A percentile compares a stretch with the other conserved stretches of the same genome.
Conservation (phyloP, 1,140 invertebrate genomes). For the Trinorchestia longiramus region DNA sequence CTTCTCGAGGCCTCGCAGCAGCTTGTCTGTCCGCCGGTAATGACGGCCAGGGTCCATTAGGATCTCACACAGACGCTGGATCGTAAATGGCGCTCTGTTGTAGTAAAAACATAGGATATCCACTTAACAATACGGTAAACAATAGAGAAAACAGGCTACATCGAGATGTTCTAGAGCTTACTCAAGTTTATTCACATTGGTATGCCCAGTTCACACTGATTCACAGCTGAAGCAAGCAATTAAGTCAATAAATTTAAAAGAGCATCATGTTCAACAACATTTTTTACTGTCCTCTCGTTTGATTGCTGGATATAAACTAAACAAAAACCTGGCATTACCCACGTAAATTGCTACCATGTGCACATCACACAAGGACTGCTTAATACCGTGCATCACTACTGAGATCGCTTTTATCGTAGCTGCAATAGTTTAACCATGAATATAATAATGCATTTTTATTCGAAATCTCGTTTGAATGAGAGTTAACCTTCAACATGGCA, state of each 20-base stretch:
- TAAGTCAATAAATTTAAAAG: neutral
- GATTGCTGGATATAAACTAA: neutral
- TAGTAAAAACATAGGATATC: conserved; percentile 70
- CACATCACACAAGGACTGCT: too few relatives aligned
- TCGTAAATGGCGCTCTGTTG: conserved; percentile 93
- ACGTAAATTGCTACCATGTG: neutral
- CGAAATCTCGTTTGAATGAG: too few relatives aligned
- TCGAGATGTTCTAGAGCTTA: neutral
- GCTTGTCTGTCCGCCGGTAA: conserved; percentile 96
- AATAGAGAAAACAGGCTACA: neutral
- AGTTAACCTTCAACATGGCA: too few relatives aligned
- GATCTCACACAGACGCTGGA: conserved; percentile 94
- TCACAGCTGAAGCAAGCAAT: neutral
- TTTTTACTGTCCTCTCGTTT: neutral
- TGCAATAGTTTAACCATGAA: too few relatives aligned
- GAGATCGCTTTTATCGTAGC: too few relatives aligned
- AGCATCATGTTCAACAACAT: neutral
- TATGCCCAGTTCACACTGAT: too few relatives aligned
- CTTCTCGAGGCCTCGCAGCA: conserved; percentile 93
- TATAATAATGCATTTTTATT: too few relatives aligned
- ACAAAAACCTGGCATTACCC: neutral
- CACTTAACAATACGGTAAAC: neutral
- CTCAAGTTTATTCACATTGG: neutral
- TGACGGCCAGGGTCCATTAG: conserved; percentile 91
- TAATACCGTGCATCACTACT: too few relatives aligned